Conservation (phyloP, 2,113 vertebrate genomes). For the Dicrurus megarhynchus region DNA sequence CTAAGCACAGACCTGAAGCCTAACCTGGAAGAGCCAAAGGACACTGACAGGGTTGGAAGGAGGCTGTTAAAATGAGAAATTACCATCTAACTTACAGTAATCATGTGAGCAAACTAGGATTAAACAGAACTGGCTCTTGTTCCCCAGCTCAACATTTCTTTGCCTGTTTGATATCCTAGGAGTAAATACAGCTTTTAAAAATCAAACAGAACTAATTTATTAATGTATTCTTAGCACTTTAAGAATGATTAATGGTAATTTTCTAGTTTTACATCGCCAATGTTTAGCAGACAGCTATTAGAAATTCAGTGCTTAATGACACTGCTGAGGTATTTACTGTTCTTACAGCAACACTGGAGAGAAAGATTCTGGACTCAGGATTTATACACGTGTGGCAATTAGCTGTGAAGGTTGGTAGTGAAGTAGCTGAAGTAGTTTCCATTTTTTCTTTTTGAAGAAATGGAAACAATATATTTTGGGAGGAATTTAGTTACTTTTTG, state of each 20-base stretch:
- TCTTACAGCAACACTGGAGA: background rate
- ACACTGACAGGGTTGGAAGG: background rate
- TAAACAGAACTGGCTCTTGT: background rate
- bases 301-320: background rate
- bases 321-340: background rate
- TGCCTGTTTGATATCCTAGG: background rate
- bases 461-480: background rate
- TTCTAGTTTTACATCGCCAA: background rate
- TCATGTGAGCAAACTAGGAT: background rate
- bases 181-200: slow-evolving; percentile 13
- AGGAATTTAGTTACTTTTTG: background rate
- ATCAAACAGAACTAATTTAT: background rate
- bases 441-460: background rate
- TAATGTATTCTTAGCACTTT: background rate
- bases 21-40: background rate
- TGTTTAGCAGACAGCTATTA: slow-evolving; percentile 15
- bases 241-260: background rate
- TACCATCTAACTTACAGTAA: background rate
- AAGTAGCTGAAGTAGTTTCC: too few species aligned
- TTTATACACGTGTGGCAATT: background rate
- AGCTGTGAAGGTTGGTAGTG: background rate
- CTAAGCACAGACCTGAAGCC: background rate
- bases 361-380: background rate
- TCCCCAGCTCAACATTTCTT: background rate
- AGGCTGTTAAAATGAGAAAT: background rate